phyloP scores from a whole-genome alignment of 2,888 invertebrate species.

The Temnothorax rugatulus region DNA sequence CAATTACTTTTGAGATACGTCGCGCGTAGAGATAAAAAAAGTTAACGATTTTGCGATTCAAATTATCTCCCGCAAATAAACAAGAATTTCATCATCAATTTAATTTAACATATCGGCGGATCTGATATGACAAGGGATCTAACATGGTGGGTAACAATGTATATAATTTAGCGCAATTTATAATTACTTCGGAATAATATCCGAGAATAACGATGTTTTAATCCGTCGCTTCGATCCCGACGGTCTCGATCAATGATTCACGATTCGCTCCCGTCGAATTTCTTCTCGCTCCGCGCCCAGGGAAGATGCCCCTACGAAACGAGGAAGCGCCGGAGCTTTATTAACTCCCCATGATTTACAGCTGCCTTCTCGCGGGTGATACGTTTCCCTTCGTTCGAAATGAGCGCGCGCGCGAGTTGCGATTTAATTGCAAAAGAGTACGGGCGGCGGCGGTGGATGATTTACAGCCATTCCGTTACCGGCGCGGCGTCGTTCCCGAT shows the following conservation, averaged over 20 bases:
- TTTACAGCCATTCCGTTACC: conserved; percentile 71
- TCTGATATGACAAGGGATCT: neutral
- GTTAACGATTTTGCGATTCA: neutral
- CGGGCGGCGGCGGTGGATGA: conserved; percentile 61
- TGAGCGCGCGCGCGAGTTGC: conserved; percentile 62
- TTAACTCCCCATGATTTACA: conserved; percentile 74
- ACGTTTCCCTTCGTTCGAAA: conserved; percentile 71
- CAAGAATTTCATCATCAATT: neutral
- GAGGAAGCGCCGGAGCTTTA: conserved; percentile 67
- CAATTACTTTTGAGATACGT: neutral
- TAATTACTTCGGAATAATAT: neutral
- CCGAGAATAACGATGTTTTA: neutral
- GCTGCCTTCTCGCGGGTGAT: conserved; percentile 69
- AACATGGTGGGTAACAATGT: neutral
- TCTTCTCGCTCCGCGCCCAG: conserved; percentile 56
- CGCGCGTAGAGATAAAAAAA: neutral
- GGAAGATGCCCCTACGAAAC: conserved; percentile 19
- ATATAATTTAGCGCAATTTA: neutral
- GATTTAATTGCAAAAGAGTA: conserved; percentile 76
- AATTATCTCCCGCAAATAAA: neutral
- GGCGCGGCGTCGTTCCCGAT: conserved; percentile 67
- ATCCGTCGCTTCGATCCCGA: neutral
- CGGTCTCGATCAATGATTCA: conserved; percentile 26
- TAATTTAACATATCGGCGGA: neutral
- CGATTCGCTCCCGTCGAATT: conserved; percentile 56